Base-by-base conservation (phyloP, 1,140 invertebrate genomes). In the Zaprionus ornatus region DNA sequence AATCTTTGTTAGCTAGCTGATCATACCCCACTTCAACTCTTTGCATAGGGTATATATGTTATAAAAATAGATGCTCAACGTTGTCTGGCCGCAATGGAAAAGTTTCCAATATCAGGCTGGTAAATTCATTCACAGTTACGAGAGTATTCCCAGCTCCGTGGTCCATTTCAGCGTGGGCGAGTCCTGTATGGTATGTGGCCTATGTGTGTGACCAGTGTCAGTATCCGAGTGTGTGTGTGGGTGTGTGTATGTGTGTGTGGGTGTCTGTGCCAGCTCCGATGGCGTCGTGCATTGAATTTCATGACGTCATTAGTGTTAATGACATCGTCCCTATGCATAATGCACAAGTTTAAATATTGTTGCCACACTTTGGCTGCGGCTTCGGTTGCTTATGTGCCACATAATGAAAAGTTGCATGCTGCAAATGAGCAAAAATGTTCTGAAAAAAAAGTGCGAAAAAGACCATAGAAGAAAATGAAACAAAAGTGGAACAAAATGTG, bases 241-340 rank as follows among this genome's bases (percentile, higher is more conserved):
- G 19, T 23, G 45, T 15, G 37, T 21, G 65, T 54, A 62, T 32
- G 45, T n/a, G 21, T 25, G 27, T 17, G 54, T 57, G 50, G 15
- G 19, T 37, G 45, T 69, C 56, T 27, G 57, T 42, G 45, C 12
- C 32, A 60, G 61, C 55, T 66, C 68, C 25, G 13, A 48, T 75
- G 25, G 81, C 63, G 48, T 52, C 61, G 65, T 57, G 82, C 82
- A 84, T 84, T 80, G 69, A 80, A 72, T 84, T 86, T 85, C 82
- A 86, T 84, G 82, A 85, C 82, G 82, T 84, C 82, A 78, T 84
- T 84, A 84, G 82, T 79, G 82, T 77, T 84, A 84, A 84, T 84
- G 82, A 76, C 82, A 67, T 76, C 68, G 76, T 73, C 48, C 63
- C 52, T 75, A 82, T 83, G 81, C 81, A 83, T 83, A 66, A 83